Conservation (phyloP, 1,140 invertebrate genomes). For the Ceratosolen solmsi region DNA sequence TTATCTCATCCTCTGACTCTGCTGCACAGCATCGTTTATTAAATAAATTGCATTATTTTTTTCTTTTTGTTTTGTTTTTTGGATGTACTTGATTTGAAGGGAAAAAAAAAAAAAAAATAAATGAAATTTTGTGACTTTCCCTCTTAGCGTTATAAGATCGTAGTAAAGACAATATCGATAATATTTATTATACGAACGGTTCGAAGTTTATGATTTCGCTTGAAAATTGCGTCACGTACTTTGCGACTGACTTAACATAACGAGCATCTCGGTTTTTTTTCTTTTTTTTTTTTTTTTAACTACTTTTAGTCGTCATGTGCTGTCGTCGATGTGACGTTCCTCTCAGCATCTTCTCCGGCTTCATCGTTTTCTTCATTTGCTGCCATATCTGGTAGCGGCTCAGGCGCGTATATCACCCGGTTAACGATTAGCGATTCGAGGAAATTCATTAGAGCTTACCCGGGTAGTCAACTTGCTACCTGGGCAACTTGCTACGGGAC, state of each 20-base stretch:
- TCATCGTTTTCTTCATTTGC: not conserved
- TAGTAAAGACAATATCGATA: conserved; percentile 34
- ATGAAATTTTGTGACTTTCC: conserved; percentile 4
- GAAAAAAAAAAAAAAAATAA: conserved; percentile 41
- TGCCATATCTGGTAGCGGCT: not conserved
- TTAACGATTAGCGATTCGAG: conserved; percentile 41
- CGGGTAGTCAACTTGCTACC: conserved; percentile 21
- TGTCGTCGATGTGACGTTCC: conserved; percentile 27
- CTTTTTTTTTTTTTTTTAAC: not conserved
- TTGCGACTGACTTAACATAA: conserved; percentile 20
- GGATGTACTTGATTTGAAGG: not conserved
- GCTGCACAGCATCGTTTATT: conserved; percentile 22
- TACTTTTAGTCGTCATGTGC: conserved; percentile 1
- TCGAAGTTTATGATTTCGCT: conserved; percentile 38
- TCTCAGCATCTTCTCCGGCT: conserved; percentile 13
- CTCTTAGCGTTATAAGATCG: conserved; percentile 9
- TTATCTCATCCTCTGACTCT: conserved; percentile 41
- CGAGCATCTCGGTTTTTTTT: conserved; percentile 13
- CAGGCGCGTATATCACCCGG: conserved; percentile 37
- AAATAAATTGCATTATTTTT: conserved; percentile 21
- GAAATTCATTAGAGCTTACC: conserved; percentile 5
- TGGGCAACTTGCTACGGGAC: not conserved
- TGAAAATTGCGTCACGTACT: conserved; percentile 32
- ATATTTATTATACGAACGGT: conserved; percentile 37
- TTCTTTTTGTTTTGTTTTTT: conserved; percentile 9